Evolutionary conservation across 2,797 vertebrate genomes (phyloP), one percentile per base, ranked within the genome.

Genomic region (Phrynocephalus vlangalii): DNA sequence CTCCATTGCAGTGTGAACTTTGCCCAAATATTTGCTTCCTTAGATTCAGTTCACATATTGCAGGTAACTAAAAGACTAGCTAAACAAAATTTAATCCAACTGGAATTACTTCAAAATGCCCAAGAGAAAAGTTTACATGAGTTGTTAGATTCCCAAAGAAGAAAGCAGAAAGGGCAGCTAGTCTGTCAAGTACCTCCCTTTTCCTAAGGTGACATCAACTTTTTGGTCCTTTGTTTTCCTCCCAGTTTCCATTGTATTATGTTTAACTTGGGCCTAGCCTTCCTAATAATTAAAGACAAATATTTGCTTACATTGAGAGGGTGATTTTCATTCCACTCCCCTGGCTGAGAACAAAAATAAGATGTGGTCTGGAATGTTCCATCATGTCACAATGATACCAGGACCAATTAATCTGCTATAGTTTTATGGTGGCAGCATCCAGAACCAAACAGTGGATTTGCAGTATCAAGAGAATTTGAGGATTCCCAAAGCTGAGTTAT

Each of bases 271-370:
- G 92, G 93, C 86, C 93, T 88, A 90, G 91, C 85, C 90, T 92
- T 86, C 82, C 82, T 85, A 89, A 87, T 90, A 95, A 95, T 94
- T 91, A 91, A 94, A 90, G 79, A 79, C 92, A 95, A 95, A 95
- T 95, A 95, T 95, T 95, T 95, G 94, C 82, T 90, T 85, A 91
- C 90, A 94, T 91, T 91, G 93, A 88, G 56, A 88, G 91, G 86
- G 85, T 89, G 92, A 87, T 92, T 95, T 92, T 93, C 89, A 92
- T 94, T 94, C 91, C 90, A 91, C 80, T 82, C 79, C 89, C 3
- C 38, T 93, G 86, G 86, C 88, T 79, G 70, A 89, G 63, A 91
- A 91, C 89, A 86, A 94, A 95, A 86, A 79, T 91, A 91, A 94
- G 92, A 93, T 92, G 66, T 90, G 90, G 78, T 68, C 85, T 85